phyloP scores from a whole-genome alignment of 2,113 vertebrate species.

The Neogale vison region DNA sequence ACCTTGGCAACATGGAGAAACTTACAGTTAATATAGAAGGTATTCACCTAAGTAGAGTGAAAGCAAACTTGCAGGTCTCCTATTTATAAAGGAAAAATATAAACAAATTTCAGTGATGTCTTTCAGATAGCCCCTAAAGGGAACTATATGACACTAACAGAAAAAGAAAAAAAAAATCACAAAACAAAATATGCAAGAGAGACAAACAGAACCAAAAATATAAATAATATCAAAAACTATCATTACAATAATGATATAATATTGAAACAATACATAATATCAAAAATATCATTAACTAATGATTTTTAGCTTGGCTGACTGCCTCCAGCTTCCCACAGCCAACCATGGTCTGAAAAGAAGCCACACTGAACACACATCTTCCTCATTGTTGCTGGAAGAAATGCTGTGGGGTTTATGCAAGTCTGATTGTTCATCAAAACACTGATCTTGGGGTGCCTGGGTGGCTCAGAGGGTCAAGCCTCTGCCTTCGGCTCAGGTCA shows the following conservation, averaged over 20 bases:
- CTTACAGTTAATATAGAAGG: neutral
- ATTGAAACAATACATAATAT: neutral
- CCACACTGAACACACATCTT: neutral
- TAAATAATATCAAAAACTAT: neutral
- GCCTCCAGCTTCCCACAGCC: neutral
- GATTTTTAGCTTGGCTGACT: neutral
- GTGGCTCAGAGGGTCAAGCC: too few relatives aligned
- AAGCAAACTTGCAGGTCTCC: neutral
- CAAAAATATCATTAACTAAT: neutral
- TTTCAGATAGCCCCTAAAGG: neutral
- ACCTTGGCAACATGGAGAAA: neutral
- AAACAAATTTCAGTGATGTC: neutral
- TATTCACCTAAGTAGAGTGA: neutral
- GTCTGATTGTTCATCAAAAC: neutral
- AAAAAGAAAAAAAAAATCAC: neutral
- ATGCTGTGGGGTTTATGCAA: neutral
- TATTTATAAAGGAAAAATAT: conserved; percentile 7
- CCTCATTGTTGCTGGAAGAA: neutral
- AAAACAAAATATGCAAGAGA: neutral
- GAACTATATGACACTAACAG: neutral
- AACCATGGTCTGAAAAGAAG: neutral
- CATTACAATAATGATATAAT: too few relatives aligned
- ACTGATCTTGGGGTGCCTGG: neutral
- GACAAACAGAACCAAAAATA: neutral
- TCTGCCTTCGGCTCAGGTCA: too few relatives aligned